phyloP scores from a whole-genome alignment of 2,888 invertebrate species.

The Parnassius apollo region DNA sequence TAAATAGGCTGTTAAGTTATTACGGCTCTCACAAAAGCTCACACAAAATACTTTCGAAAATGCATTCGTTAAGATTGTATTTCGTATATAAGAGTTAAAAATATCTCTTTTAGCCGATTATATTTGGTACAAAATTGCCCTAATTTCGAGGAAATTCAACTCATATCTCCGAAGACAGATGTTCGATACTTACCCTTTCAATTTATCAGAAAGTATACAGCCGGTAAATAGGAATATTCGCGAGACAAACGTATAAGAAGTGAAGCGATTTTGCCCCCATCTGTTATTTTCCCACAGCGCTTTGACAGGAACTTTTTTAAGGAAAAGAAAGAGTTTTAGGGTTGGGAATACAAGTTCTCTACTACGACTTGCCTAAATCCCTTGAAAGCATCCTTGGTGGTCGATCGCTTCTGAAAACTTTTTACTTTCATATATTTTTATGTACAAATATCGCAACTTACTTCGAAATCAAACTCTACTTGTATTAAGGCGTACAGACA shows the following conservation, averaged over 20 bases:
- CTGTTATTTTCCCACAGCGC: conserved; percentile 25
- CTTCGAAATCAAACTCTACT: too few species aligned
- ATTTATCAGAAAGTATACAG: not conserved
- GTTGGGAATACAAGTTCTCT: conserved; percentile 1
- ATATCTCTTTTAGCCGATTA: too few species aligned
- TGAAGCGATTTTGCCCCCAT: conserved; percentile 9
- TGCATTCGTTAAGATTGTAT: too few species aligned
- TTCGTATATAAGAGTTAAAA: too few species aligned
- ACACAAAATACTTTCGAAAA: too few species aligned
- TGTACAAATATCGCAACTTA: not conserved
- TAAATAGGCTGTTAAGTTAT: too few species aligned
- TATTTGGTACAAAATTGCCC: too few species aligned
- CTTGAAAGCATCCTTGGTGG: conserved; percentile 10
- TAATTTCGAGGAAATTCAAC: not conserved
- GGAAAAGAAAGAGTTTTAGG: conserved; percentile 19
- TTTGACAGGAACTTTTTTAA: conserved; percentile 22
- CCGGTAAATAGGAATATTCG: conserved; percentile 5
- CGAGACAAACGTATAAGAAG: conserved; percentile 9
- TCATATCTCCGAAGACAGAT: not conserved
- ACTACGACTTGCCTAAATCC: conserved; percentile 1
- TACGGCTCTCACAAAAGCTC: too few species aligned
- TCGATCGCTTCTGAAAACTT: not conserved
- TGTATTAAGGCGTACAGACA: too few species aligned
- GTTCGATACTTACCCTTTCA: not conserved
- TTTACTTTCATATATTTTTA: not conserved